Evolutionary conservation across 1,140 invertebrate genomes (phyloP).

Genomic region (Zaprionus camerounensis): DNA sequence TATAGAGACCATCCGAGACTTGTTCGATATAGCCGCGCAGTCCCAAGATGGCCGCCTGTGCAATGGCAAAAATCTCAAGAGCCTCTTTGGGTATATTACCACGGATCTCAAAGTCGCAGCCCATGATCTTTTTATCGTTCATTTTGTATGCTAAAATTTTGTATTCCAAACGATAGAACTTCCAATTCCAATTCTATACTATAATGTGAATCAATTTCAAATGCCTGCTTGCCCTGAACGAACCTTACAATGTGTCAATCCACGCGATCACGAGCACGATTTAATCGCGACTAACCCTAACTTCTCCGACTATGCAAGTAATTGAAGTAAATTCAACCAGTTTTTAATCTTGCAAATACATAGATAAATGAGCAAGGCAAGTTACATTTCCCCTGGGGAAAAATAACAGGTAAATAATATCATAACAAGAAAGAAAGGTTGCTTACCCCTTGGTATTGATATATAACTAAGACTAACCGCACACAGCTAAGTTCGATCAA

Average conservation of each 20-base stretch:
- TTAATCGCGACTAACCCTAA: neutral
- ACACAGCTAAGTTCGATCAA: too few species aligned
- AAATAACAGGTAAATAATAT: neutral
- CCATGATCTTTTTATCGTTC: slow-evolving; percentile 28
- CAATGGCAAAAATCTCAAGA: slow-evolving; percentile 50
- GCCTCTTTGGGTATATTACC: slow-evolving; percentile 57
- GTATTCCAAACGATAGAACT: neutral
- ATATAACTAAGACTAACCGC: too few species aligned
- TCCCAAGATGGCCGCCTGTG: slow-evolving; percentile 53
- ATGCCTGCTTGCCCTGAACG: slow-evolving; percentile 13
- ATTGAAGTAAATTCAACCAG: slow-evolving; percentile 37
- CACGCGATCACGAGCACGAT: slow-evolving; percentile 2
- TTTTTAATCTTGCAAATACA: neutral
- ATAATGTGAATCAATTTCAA: slow-evolving; percentile 10
- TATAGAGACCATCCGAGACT: slow-evolving; percentile 36
- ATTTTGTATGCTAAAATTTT: neutral
- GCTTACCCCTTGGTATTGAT: too few species aligned
- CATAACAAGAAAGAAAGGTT: neutral
- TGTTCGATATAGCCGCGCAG: slow-evolving; percentile 55
- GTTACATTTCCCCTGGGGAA: neutral
- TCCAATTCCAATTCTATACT: neutral
- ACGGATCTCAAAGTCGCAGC: slow-evolving; percentile 56
- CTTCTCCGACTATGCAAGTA: slow-evolving; percentile 5
- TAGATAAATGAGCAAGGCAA: neutral
- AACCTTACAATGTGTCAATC: neutral